These are phyloP conservation scores for Parnassius orleans DNA, from an alignment of 2,888 invertebrate species.

Conservation along the genomic window DNA sequence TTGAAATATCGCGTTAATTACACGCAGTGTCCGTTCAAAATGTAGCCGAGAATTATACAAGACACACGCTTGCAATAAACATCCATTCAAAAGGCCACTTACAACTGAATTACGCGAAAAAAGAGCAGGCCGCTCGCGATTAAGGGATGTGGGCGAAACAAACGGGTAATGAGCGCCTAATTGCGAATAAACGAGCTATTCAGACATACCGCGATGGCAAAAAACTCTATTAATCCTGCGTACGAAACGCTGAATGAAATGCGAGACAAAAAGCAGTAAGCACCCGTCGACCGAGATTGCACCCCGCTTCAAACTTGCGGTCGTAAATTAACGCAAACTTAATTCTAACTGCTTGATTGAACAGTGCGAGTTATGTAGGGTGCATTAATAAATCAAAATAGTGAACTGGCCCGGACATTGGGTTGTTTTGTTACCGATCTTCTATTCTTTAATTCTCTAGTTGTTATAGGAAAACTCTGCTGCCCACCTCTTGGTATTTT, in stretches of 20 bases:
- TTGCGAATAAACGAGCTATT: slow-evolving; percentile 67
- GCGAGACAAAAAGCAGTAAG: slow-evolving; percentile 29
- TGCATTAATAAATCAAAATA: too few relatives aligned
- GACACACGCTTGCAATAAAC: slow-evolving; percentile 39
- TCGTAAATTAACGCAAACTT: slow-evolving; percentile 12
- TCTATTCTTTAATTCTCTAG: too few relatives aligned
- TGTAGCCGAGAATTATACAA: slow-evolving; percentile 18
- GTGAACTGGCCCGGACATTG: too few relatives aligned
- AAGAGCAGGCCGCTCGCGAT: slow-evolving; percentile 46
- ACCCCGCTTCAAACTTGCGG: slow-evolving; percentile 17
- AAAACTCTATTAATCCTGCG: slow-evolving; percentile 42
- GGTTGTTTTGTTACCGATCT: too few relatives aligned
- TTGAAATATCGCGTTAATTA: slow-evolving; percentile 18
- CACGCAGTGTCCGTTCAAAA: slow-evolving; percentile 24
- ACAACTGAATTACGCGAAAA: slow-evolving; percentile 52
- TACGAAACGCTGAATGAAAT: slow-evolving; percentile 35
- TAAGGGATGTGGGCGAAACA: slow-evolving; percentile 55
- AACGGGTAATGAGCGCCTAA: slow-evolving; percentile 62
- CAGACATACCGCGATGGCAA: slow-evolving; percentile 55
- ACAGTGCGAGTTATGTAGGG: slow-evolving; percentile 3
- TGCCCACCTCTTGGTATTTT: too few relatives aligned
- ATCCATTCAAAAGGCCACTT: slow-evolving; percentile 46
- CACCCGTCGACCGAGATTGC: slow-evolving; percentile 23
- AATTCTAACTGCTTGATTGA: slow-evolving; percentile 6
- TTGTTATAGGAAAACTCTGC: too few relatives aligned